Evolutionary conservation across 1,140 invertebrate species (phyloP).

Genomic region (Elymnias hypermnestra): DNA sequence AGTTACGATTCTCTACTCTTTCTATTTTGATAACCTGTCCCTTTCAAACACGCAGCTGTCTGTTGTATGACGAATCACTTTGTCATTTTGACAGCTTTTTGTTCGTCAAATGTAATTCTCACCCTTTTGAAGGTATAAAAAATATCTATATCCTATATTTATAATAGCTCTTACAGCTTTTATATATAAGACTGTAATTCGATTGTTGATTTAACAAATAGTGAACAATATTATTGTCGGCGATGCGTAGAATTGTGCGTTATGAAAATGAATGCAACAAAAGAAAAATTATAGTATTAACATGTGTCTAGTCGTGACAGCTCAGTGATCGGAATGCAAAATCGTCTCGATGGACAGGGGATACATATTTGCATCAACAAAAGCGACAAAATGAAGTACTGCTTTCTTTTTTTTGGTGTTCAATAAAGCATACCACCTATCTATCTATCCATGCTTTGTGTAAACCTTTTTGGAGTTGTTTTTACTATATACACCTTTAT

Average conservation of each 20-base stretch:
- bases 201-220: background rate
- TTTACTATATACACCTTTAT: too few species aligned
- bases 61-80: slow-evolving; percentile 63
- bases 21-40: slow-evolving; percentile 12
- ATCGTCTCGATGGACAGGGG: too few species aligned
- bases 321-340: background rate
- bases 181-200: background rate
- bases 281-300: slow-evolving; percentile 3
- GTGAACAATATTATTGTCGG: background rate
- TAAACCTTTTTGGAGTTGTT: too few species aligned
- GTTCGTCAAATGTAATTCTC: slow-evolving; percentile 56
- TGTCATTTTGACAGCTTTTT: slow-evolving; percentile 65
- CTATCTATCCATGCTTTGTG: too few species aligned
- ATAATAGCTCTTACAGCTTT: background rate
- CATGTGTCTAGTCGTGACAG: background rate
- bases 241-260: slow-evolving; percentile 6
- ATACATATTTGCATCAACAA: too few species aligned
- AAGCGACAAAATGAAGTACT: too few species aligned
- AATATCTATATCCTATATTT: slow-evolving; percentile 7
- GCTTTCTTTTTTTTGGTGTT: too few species aligned
- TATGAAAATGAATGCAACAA: background rate
- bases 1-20: slow-evolving; percentile 15
- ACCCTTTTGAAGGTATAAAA: slow-evolving; percentile 47
- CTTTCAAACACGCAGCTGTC: slow-evolving; percentile 51
- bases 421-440: too few species aligned